phyloP scores from a whole-genome alignment of 1,140 invertebrate species.

The Drosophila teissieri region DNA sequence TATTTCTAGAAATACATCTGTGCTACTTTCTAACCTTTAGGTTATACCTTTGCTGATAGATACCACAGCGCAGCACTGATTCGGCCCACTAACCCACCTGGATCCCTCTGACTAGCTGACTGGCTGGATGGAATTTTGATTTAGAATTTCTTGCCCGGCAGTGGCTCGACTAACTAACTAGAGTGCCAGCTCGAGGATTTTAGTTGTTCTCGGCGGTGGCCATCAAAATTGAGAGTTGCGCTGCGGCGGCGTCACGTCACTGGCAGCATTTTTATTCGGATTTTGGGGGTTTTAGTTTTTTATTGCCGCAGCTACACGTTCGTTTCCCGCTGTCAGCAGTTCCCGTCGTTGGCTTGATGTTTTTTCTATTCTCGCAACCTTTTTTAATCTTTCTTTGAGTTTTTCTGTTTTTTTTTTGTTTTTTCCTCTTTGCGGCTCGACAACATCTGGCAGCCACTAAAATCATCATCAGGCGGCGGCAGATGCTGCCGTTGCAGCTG shows the following conservation, averaged over 20 bases:
- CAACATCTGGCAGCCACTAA: slow-evolving; percentile 51
- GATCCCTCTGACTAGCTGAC: slow-evolving; percentile 44
- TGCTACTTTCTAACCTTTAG: not conserved
- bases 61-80: not conserved
- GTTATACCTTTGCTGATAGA: too few species aligned
- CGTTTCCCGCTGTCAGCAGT: slow-evolving; percentile 62
- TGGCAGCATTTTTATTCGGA: slow-evolving; percentile 69
- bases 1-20: too few species aligned
- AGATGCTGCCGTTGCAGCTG: slow-evolving; percentile 30
- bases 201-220: slow-evolving; percentile 47
- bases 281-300: slow-evolving; percentile 74
- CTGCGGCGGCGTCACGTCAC: slow-evolving; percentile 50
- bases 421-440: slow-evolving; percentile 9
- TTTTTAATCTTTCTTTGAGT: slow-evolving; percentile 8
- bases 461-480: slow-evolving; percentile 55
- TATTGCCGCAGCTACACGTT: slow-evolving; percentile 42
- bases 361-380: slow-evolving; percentile 20
- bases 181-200: slow-evolving; percentile 44
- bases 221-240: slow-evolving; percentile 63
- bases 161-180: slow-evolving; percentile 63
- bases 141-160: slow-evolving; percentile 66
- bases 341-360: slow-evolving; percentile 51
- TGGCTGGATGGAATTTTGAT: slow-evolving; percentile 69
- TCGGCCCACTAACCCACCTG: slow-evolving; percentile 32
- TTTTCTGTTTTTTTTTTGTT: not conserved